Conservation (phyloP, 1,140 invertebrate genomes). For the Zaprionus gabonicus region DNA sequence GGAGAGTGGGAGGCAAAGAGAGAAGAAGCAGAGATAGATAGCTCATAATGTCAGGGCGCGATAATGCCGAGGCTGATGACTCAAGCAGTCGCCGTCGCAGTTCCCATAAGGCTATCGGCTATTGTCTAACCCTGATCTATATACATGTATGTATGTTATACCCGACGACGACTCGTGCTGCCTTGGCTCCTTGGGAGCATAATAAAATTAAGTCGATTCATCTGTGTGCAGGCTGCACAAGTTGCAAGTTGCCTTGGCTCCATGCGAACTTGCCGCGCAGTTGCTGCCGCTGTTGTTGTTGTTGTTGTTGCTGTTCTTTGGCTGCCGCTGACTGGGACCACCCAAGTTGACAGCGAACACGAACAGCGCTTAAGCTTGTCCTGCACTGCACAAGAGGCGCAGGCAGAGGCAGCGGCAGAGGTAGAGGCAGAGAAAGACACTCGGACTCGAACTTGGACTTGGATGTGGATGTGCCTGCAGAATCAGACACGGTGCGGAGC, state of each 20-base stretch:
- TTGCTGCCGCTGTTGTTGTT: conserved; percentile 21
- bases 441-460: neutral
- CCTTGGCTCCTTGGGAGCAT: conserved; percentile 30
- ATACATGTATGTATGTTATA: conserved; percentile 15
- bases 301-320: conserved; percentile 25
- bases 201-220: conserved; percentile 62
- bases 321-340: conserved; percentile 63
- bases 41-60: conserved; percentile 52
- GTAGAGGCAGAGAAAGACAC: neutral
- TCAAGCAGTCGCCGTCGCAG: conserved; percentile 33
- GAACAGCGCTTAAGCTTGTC: conserved; percentile 82
- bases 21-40: neutral
- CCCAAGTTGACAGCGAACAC: conserved; percentile 84
- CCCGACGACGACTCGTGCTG: neutral
- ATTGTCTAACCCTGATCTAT: conserved; percentile 75
- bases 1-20: neutral
- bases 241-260: conserved; percentile 17
- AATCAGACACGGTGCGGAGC: conserved; percentile 38
- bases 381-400: conserved; percentile 30
- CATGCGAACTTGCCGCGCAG: conserved; percentile 15
- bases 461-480: neutral
- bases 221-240: conserved; percentile 34
- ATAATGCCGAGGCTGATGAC: conserved; percentile 52
- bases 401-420: neutral
- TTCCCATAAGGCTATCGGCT: conserved; percentile 51